Evolutionary conservation across 2,888 invertebrate species (phyloP).

Genomic region (Drosophila setosimentum): DNA sequence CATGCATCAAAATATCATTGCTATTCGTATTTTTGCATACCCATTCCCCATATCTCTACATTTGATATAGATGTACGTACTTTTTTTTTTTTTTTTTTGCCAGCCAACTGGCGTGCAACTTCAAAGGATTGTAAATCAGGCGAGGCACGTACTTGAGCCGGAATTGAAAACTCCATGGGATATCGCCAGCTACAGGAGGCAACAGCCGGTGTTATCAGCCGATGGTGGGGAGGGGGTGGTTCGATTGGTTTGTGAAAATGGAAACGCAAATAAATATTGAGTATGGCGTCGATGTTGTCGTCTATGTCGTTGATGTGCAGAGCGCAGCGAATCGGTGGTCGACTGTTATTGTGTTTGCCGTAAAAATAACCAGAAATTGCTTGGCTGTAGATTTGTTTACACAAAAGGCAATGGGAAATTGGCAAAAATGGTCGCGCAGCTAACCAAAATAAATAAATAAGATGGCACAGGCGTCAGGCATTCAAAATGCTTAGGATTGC

Average conservation of each 20-base stretch:
- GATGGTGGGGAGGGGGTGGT: conserved; percentile 5
- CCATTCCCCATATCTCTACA: neutral
- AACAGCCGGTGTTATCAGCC: conserved; percentile 19
- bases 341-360: conserved; percentile 63
- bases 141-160: conserved; percentile 63
- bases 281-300: conserved; percentile 45
- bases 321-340: conserved; percentile 16
- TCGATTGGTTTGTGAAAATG: conserved; percentile 55
- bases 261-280: conserved; percentile 72
- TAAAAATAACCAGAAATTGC: conserved; percentile 66
- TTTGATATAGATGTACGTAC: neutral
- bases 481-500: conserved; percentile 39
- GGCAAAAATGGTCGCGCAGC: conserved; percentile 56
- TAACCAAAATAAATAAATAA: conserved; percentile 61
- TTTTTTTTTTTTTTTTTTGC: neutral
- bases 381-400: conserved; percentile 61
- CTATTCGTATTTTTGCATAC: neutral
- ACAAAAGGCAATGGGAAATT: conserved; percentile 60
- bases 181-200: conserved; percentile 32
- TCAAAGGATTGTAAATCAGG: conserved; percentile 63
- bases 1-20: conserved; percentile 50
- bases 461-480: conserved; percentile 20
- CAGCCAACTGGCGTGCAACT: conserved; percentile 40
- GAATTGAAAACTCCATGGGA: conserved; percentile 67
- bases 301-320: conserved; percentile 12